Conservation (phyloP, 2,888 invertebrate species). For the Dusona sp. region DNA sequence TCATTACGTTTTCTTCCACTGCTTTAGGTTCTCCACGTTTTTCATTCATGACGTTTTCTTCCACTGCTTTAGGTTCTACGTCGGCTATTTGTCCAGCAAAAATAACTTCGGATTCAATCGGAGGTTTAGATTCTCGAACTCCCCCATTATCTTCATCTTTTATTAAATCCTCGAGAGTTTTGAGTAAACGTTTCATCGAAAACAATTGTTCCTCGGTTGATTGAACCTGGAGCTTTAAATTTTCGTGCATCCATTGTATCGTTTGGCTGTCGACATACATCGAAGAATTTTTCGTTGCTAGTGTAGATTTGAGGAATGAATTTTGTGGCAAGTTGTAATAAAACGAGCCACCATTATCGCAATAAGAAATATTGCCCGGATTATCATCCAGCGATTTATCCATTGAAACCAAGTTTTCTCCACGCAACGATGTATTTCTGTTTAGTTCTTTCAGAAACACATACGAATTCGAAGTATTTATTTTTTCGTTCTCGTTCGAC, state of each 20-base stretch:
- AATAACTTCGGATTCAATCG: background rate
- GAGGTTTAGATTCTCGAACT: background rate
- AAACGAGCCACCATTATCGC: background rate
- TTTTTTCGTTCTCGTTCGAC: slow-evolving; percentile 18
- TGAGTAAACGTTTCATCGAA: slow-evolving; percentile 40
- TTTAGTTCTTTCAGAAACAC: slow-evolving; percentile 16
- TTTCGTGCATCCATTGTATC: slow-evolving; percentile 40
- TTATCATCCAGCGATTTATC: slow-evolving; percentile 28
- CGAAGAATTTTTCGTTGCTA: background rate
- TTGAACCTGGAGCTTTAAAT: slow-evolving; percentile 36
- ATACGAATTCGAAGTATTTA: background rate
- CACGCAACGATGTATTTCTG: background rate
- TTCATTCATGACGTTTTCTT: too few relatives aligned
- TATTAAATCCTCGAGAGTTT: slow-evolving; percentile 31
- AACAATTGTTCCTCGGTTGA: slow-evolving; percentile 52
- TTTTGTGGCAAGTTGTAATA: slow-evolving; percentile 24
- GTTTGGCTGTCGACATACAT: slow-evolving; percentile 9
- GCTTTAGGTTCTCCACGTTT: too few relatives aligned
- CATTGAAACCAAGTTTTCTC: background rate
- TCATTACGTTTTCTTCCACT: too few relatives aligned
- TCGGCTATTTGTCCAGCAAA: background rate
- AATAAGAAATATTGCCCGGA: background rate
- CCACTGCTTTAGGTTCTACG: background rate
- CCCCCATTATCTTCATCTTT: background rate
- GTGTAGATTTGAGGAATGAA: slow-evolving; percentile 13